Base-by-base conservation (phyloP, 2,888 invertebrate species). In the Gortyna flavago region DNA sequence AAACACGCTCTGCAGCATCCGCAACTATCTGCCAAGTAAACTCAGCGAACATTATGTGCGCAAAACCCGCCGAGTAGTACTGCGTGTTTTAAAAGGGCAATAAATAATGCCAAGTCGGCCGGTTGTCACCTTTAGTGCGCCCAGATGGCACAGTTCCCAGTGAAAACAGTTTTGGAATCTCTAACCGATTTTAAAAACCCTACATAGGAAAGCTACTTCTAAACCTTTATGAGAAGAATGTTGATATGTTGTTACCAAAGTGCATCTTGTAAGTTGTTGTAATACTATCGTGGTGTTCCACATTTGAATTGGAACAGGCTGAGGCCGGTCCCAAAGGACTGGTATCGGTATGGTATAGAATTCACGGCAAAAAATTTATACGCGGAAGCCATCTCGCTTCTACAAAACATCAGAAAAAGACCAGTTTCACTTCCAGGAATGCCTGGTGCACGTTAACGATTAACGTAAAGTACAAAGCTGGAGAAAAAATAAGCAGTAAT, bases 341-440 rank as follows among this genome's bases (percentile, higher is more conserved):
- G 90, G 90, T 91, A 72, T 85, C 64, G 68, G 90, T 91, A 57
- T 77, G 64, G 38, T 69, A 91, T 91, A 85, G 88, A 87, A 81
- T 84, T 89, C 87, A 90, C 83, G 81, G 88, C 88, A 95, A 94
- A 93, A 94, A 93, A 89, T 87, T 83, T 77, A 88, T 93, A 94
- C 93, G 87, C 95, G 95, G 95, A 95, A 96, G 93, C 92, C 85
- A 92, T 92, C 91, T 91, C 85, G 92, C 87, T 93, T 93, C 93
- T 92, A 92, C 88, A 94, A 92, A 92, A 91, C 90, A 88, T 87
- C 88, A 93, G 91, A 95, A 94, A 94, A 94, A 95, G 90, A 90
- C 87, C 91, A 91, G 94, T 94, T 94, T 94, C 92, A 90, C 92
- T 96, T 95, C 95, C 93, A 95, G 94, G 95, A 95, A 96, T 92